Base-by-base conservation (phyloP, 64 coral and sea anemone species). In the Catalaphyllia jardinei region DNA sequence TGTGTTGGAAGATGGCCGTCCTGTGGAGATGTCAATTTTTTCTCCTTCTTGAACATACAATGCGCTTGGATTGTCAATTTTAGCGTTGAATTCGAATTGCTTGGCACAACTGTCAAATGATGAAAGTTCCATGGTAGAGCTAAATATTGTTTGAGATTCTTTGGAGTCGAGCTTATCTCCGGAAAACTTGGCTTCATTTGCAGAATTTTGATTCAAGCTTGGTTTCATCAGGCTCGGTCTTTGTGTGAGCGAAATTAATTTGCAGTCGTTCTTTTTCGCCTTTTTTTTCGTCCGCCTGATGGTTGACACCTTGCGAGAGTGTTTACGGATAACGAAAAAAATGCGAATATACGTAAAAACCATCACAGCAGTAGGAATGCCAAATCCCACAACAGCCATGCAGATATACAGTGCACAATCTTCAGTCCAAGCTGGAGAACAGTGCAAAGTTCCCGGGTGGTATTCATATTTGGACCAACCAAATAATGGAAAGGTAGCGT, bases 271-370 rank as follows among this genome's bases (percentile, higher is more conserved):
- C 10, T 85, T 85, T n/a, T 35, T 33, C 8, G 42, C 16, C 22
- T 52, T 35, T 13, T 30, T 4, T 85, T 18, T 33, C 38, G 30
- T 52, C 75, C 55, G 75, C 25, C 72, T 54, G 18, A 78, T 29
- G 9, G 75, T 98, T 29, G 83, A 71, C 24, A 98, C 86, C 74
- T 91, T 94, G 22, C 93, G 86, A 29, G 82, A 22, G 74, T 98
- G 89, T 80, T 87, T 95, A 22, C 82, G 75, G 52, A 92, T 92
- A 51, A 87, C 79, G 13, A 89, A 89, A 50, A 95, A 92, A 60
- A 98, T 98, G 27, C 76, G 91, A 17, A 87, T 91, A 76, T 95
- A 98, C 24, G 96, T 98, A 33, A 98, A 73, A 10, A 93, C 60
- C 96, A 98, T 98, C 12, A 92, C 87, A 14, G 50, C 16, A 13